Evolutionary conservation across 2,888 invertebrate species (phyloP).

Genomic region (Merodon equestris): DNA sequence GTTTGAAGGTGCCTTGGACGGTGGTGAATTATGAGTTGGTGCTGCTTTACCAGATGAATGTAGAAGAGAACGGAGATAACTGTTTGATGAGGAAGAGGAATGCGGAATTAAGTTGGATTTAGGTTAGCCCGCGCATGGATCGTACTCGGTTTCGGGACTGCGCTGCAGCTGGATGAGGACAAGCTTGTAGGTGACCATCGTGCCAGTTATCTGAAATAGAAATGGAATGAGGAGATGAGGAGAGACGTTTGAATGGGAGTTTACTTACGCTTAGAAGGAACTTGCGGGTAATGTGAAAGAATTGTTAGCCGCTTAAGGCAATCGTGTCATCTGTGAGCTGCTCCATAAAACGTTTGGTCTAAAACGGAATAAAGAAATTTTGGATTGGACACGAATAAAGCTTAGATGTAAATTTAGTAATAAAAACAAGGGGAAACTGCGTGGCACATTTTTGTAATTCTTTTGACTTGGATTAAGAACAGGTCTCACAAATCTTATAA

Average conservation of each 20-base stretch:
- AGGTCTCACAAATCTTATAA: too few species aligned
- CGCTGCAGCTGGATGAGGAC: slow-evolving; percentile 70
- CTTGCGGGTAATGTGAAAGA: slow-evolving; percentile 80
- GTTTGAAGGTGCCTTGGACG: slow-evolving; percentile 81
- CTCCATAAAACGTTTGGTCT: slow-evolving; percentile 81
- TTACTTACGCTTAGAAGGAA: slow-evolving; percentile 80
- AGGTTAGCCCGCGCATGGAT: slow-evolving; percentile 64
- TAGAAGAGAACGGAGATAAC: slow-evolving; percentile 47
- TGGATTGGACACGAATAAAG: background rate
- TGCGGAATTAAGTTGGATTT: background rate
- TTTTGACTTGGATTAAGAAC: too few species aligned
- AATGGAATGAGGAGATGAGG: background rate
- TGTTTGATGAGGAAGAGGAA: slow-evolving; percentile 36
- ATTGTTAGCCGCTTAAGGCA: slow-evolving; percentile 81
- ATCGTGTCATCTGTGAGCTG: slow-evolving; percentile 80
- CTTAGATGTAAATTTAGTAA: too few species aligned
- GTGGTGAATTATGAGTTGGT: slow-evolving; percentile 84
- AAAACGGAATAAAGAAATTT: background rate
- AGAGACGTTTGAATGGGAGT: too few species aligned
- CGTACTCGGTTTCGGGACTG: slow-evolving; percentile 69
- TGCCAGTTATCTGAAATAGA: slow-evolving; percentile 80
- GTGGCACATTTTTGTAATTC: too few species aligned
- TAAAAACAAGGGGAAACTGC: too few species aligned
- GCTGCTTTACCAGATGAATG: slow-evolving; percentile 78
- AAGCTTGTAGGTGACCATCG: slow-evolving; percentile 80